phyloP scores from a whole-genome alignment of 2,113 vertebrate genomes.

The Podilymbus podiceps region DNA sequence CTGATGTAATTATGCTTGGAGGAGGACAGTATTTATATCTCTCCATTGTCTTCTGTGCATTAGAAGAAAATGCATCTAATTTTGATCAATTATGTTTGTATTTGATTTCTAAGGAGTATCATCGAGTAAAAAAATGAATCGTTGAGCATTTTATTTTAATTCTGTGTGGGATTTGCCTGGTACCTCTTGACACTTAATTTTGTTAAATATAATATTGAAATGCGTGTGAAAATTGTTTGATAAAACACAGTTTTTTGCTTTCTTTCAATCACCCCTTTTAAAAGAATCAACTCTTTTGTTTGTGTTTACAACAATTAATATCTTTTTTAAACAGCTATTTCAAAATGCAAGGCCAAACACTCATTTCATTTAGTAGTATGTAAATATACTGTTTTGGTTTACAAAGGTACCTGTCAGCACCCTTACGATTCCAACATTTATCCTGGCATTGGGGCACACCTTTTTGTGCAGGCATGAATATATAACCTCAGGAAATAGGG shows the following conservation, averaged over 20 bases:
- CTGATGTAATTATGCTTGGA: neutral
- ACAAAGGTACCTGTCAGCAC: neutral
- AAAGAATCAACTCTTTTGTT: neutral
- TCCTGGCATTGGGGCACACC: neutral
- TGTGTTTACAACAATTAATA: neutral
- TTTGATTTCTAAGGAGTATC: neutral
- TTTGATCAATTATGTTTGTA: too few species aligned
- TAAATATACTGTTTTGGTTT: neutral
- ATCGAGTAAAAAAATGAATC: neutral
- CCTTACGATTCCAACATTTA: neutral
- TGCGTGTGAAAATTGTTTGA: neutral
- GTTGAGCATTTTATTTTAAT: neutral
- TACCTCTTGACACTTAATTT: neutral
- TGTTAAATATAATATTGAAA: neutral
- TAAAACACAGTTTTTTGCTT: neutral
- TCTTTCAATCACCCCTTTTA: neutral
- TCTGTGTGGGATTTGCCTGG: neutral
- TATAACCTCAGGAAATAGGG: slow-evolving; percentile 65
- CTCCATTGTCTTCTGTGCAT: neutral
- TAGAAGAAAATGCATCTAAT: too few species aligned
- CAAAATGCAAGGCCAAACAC: neutral
- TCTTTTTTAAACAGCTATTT: neutral
- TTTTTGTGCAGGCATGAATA: neutral
- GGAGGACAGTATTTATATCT: slow-evolving; percentile 3
- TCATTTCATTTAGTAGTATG: neutral